Base-by-base conservation (phyloP, 2,797 vertebrate genomes). In the Hapalemur alaotrensis region DNA sequence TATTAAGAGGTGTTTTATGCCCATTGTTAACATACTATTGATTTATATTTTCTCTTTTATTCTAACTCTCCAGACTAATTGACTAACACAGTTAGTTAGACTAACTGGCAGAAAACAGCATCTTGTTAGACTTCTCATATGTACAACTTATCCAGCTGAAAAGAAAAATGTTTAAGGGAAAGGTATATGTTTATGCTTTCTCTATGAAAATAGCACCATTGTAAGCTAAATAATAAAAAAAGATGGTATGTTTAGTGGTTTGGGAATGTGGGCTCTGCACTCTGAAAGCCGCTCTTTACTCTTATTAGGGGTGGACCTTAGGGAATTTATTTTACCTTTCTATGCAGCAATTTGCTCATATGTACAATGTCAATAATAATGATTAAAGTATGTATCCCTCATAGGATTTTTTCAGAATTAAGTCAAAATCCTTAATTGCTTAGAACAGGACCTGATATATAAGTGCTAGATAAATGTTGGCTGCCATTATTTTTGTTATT, bases 1-100 rank as follows among this genome's bases (percentile, higher is more conserved):
- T 70, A 92, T 94, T 94, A 97, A 98, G 96, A 97, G 91, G 48
- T 10, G 78, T 96, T 98, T 96, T 91, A 87, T 79, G n/a, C 54
- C 97, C 90, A 93, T 97, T 97, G 95, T 25, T 32, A 57, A 95
- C 89, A 82, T 73, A 72, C 32, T 89, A 80, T 96, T 97, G 94
- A 86, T 89, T 97, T 97, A 80, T 46, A 80, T 93, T 96, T 96
- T 97, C 82, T 54, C 22, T 7, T 15, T 52, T 75, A 23, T 18
- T 54, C 15, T 75, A 46, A 63, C 23, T 63, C 57, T 83, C 48
- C 25, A 83, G 59, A 67, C 1, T 30, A 67, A 32, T 57, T n/a
- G 14, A 3, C 22, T 83, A 25, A 57, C 20, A 18, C 15, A 23
- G 4, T 13, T 65, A 91, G 41, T 57, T 79, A 46, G 30, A 57